Evolutionary conservation across 2,113 vertebrate genomes (phyloP), one percentile per base, ranked within the genome.

Genomic region (Sorex fumeus): DNA sequence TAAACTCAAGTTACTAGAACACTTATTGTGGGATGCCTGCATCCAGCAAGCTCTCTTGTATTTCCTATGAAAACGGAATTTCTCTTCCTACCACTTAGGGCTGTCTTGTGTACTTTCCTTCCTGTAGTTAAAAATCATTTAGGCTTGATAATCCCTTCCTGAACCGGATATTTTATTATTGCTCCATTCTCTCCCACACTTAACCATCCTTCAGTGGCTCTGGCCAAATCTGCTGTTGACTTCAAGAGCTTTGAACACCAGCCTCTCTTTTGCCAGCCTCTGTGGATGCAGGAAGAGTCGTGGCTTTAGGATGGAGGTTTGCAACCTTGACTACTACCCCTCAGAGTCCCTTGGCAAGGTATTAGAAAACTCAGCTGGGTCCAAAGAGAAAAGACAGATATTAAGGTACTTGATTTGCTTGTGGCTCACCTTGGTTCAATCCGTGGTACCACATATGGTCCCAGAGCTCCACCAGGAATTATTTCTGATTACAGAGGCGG

Each of bases 91-190:
- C 57, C 47, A 66, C 85, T 87, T 60, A 53, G 45, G 57, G n/a
- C 30, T 40, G 7, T 50, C 79, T 69, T 53, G 71, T 92, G 67
- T 90, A 10, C 15, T 77, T 95, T 92, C 45, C 13, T 32, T 84
- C 93, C 28, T 79, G 30, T 94, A 75, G 87, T 84, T 95, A 91
- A 95, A 91, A 91, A 84, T 84, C 15, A 6, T 34, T 87, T 71
- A 75, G 81, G 60, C 79, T 85, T 95, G 62, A 78, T 75, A 32
- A 5, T 89, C 36, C 34, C 4, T 84, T 91, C 43, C 60, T 90
- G 47, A 78, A 64, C 47, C 86, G 66, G 66, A 74, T 86, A 83
- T 74, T 88, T 91, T 91, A 64, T 60, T 83, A 64, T 60, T 83
- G 21, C 91, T 84, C 36, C 84, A 76, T 91, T 94, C 71, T 69